Conservation (phyloP, 1,140 invertebrate genomes). For the Drosophila nasuta region DNA sequence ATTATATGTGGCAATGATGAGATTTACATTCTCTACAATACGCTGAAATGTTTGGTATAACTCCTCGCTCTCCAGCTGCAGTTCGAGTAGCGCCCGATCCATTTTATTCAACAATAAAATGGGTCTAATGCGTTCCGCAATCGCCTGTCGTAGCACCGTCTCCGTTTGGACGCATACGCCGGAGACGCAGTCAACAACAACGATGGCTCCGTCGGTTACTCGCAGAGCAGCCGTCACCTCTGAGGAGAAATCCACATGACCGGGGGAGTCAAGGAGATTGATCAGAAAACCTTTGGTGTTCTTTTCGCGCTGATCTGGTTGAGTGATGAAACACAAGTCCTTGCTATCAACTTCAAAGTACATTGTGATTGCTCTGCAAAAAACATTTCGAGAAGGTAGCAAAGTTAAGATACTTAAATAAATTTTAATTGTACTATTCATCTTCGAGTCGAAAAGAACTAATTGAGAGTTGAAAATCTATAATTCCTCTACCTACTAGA, state of each 20-base stretch:
- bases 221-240: slow-evolving; percentile 99
- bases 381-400: neutral
- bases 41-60: slow-evolving; percentile 99
- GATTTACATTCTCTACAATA: slow-evolving; percentile 99
- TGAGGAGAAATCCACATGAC: slow-evolving; percentile 99
- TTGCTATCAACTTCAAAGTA: slow-evolving; percentile 97
- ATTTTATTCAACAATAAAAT: slow-evolving; percentile 99
- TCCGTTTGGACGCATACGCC: slow-evolving; percentile 99
- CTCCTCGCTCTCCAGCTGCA: slow-evolving; percentile 97
- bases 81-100: slow-evolving; percentile 97
- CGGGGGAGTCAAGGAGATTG: slow-evolving; percentile 99
- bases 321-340: slow-evolving; percentile 95
- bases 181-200: slow-evolving; percentile 99
- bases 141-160: slow-evolving; percentile 98
- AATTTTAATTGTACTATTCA: too few relatives aligned
- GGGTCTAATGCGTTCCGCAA: slow-evolving; percentile 99
- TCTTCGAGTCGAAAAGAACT: too few relatives aligned
- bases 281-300: slow-evolving; percentile 97
- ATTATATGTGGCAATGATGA: slow-evolving; percentile 99
- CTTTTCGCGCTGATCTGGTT: slow-evolving; percentile 94
- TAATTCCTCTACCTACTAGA: too few relatives aligned
- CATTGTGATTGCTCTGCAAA: slow-evolving; percentile 96
- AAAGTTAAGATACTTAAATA: too few relatives aligned
- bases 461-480: too few relatives aligned
- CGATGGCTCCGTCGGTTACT: slow-evolving; percentile 99